Base-by-base conservation (phyloP, 2,888 invertebrate genomes). In the Sclerodermus sp. region DNA sequence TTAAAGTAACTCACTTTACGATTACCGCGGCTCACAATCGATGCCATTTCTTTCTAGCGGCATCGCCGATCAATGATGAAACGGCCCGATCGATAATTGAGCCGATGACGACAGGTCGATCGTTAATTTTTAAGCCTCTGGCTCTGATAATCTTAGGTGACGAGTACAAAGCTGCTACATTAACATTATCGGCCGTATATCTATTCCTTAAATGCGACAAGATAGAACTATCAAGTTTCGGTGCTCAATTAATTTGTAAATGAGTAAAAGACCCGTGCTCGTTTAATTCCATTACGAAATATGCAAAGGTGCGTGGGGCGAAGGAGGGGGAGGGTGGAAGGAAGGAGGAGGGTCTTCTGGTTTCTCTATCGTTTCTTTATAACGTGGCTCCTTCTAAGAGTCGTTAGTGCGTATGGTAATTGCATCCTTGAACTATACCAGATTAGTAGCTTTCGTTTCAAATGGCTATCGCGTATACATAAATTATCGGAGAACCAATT, bases 241-340 rank as follows among this genome's bases (percentile, higher is more conserved):
- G 10, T 12, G 34, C 34, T 41, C 37, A 16, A 54, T 54, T 54
- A 56, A 60, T 49, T 52, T 51, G 34, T 10, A 34, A 50, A 56
- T 47, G 49, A 50, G 49, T 23, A n/a, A 39, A 30, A 10, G 30
- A 49, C 14, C 8, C 38, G 16, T 34, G 17, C 40, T n/a, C 18
- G 44, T 49, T 44, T 30, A 42, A 36, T 43, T 44, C 34, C 13
- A 34, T 60, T 55, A 30, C 54, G 51, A 51, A 60, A 60, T 12
- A 46, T 32, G 30, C 23, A 23, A 23, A 34, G 12, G 34, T 8
- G 6, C n/a, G n/a, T n/a, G n/a, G n/a, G n/a, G n/a, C n/a, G n/a
- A n/a, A n/a, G n/a, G n/a, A n/a, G n/a, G n/a, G n/a, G n/a, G n/a
- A n/a, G n/a, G n/a, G n/a, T n/a, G n/a, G n/a, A n/a, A n/a, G n/a